Conservation (phyloP, 2,797 vertebrate species). For the Darevskia nairensis region DNA sequence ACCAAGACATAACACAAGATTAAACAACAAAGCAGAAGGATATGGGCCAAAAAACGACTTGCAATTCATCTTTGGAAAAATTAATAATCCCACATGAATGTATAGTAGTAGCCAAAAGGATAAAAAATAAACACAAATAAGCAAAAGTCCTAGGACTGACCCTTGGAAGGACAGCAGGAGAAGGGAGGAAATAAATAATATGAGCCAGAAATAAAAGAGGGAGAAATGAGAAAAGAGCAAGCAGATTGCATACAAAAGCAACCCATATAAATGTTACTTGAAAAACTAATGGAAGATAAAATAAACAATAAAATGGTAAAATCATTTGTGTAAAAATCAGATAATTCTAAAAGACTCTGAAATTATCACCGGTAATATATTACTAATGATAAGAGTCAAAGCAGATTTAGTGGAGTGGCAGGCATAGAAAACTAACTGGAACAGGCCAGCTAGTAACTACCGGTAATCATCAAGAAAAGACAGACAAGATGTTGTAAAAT, state of each 20-base stretch:
- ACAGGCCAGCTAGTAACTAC: neutral
- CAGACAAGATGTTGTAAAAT: neutral
- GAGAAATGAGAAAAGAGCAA: neutral
- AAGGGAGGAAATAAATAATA: neutral
- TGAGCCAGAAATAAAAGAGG: neutral
- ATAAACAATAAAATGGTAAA: neutral
- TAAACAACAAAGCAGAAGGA: neutral
- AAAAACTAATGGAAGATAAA: neutral
- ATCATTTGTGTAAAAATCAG: neutral
- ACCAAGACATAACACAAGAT: neutral
- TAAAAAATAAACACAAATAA: neutral
- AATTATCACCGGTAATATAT: neutral
- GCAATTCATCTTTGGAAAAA: neutral
- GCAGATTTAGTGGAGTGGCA: neutral
- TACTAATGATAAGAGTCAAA: neutral
- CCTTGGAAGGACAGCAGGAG: neutral
- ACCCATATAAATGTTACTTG: neutral
- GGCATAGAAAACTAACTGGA: neutral
- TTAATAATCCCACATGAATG: constrained; percentile 10
- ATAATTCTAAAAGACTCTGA: neutral
- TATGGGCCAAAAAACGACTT: neutral
- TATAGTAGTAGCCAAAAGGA: neutral
- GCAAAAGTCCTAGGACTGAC: neutral
- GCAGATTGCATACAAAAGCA: neutral
- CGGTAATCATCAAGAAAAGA: neutral